phyloP scores from a whole-genome alignment of 2,113 vertebrate genomes.

The Clinocottus analis region DNA sequence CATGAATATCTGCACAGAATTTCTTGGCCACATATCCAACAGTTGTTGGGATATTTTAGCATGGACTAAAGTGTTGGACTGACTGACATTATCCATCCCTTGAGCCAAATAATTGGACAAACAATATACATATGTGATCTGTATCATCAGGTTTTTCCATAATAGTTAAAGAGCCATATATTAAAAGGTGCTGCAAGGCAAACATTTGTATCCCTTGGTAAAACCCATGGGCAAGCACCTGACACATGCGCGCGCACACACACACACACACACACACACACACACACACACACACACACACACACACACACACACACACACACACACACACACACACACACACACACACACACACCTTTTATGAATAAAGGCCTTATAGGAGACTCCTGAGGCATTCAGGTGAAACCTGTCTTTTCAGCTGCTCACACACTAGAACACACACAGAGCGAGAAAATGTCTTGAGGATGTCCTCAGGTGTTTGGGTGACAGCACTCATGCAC shows the following conservation, averaged over 20 bases:
- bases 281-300: not conserved
- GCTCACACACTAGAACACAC: not conserved
- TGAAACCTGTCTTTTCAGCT: slow-evolving; percentile 16
- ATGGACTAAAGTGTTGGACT: not conserved
- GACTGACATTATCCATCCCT: not conserved
- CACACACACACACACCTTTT: not conserved
- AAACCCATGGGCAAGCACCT: slow-evolving; percentile 47
- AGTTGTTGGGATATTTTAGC: not conserved
- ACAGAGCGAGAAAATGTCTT: not conserved
- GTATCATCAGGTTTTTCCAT: not conserved
- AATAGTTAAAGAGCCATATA: not conserved
- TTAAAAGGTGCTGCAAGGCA: too few relatives aligned
- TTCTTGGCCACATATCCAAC: not conserved
- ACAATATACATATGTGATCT: not conserved
- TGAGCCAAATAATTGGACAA: not conserved
- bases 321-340: not conserved
- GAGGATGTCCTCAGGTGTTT: slow-evolving; percentile 41
- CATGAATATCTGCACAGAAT: not conserved
- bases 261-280: slow-evolving; percentile 7
- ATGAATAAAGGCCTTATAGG: slow-evolving; percentile 10
- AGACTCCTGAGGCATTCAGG: slow-evolving; percentile 52
- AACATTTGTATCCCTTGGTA: slow-evolving; percentile 16
- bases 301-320: slow-evolving; percentile 18
- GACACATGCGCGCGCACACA: slow-evolving; percentile 32
- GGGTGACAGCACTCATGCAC: slow-evolving; percentile 17